Conservation (phyloP, 1,140 invertebrate species). For the Ctenoplectra terminalis region DNA sequence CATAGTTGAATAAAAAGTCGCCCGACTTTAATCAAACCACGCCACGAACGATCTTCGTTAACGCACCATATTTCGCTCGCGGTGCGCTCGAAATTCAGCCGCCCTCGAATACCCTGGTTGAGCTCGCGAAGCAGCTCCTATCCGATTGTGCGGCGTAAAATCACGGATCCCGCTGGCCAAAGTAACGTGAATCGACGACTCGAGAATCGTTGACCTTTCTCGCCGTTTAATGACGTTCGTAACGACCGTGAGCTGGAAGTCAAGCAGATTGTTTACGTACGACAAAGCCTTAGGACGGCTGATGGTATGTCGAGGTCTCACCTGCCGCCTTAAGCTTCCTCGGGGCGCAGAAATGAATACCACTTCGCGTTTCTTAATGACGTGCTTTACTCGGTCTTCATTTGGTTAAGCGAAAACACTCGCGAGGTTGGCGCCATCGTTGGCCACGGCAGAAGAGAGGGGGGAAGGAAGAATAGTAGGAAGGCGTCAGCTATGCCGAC, state of each 20-base stretch:
- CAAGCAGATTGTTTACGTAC: constrained; percentile 55
- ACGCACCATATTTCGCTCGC: not conserved
- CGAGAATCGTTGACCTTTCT: constrained; percentile 42
- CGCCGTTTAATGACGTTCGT: constrained; percentile 51
- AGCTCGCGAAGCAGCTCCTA: not conserved
- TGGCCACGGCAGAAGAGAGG: too few relatives aligned
- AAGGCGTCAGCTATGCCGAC: constrained; percentile 11
- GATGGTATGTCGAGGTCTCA: constrained; percentile 33
- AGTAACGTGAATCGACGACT: constrained; percentile 12
- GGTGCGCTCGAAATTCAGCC: not conserved
- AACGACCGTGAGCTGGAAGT: constrained; percentile 36
- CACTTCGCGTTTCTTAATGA: constrained; percentile 63
- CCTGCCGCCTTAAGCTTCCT: constrained; percentile 10
- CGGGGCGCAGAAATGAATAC: constrained; percentile 56
- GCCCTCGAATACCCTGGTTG: not conserved
- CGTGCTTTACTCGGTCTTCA: constrained; percentile 64
- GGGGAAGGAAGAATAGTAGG: not conserved
- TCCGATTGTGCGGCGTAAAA: not conserved
- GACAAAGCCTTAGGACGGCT: constrained; percentile 43
- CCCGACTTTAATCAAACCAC: not conserved
- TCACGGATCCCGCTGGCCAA: not conserved
- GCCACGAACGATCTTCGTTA: not conserved
- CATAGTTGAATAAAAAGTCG: not conserved
- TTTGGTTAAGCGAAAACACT: constrained; percentile 72
- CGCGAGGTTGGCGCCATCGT: constrained; percentile 39